Base-by-base conservation (phyloP, 2,113 vertebrate genomes). In the Cepphus grylle region DNA sequence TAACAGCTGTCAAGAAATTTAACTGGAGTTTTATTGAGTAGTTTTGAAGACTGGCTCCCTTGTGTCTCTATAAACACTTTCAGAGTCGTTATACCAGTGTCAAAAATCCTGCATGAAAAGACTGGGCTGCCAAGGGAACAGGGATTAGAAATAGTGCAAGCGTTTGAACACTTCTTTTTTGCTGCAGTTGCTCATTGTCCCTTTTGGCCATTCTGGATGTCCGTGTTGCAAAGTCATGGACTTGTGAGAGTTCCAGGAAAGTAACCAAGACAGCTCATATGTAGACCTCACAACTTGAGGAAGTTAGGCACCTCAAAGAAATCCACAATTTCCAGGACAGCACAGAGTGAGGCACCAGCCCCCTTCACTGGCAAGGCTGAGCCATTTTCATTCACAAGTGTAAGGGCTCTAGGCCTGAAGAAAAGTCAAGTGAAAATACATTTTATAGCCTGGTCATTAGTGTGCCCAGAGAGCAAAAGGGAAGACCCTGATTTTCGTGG, bases 1-100 rank as follows among this genome's bases (percentile, higher is more conserved):
- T 94, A 94, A 76, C 65, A 94, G 61, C 73, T 94, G 86, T 92
- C 91, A 91, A 78, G 77, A 91, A 91, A 85, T 79, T 84, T 87
- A 95, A 91, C 76, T 87, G 80, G 83, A 89, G 80, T 95, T 94
- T 18, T 53, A 32, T 72, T 53, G 84, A 77, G 45, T 58, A 73
- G 43, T 95, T 93, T 91, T 90, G 87, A 91, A 92, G 66, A 82
- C 40, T 52, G 40, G 3, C 22, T 95, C 86, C 83, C 88, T 85
- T 49, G 83, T 69, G 86, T 53, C 49, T 87, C 80, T 81, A 9
- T 56, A 69, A 91, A 69, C n/a, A 49, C 34, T 81, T 49, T 81
- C 30, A 32, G 12, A 76, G 65, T 84, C 55, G 34, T 84, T 79
- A 79, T 34, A 73, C 6, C 45, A 65, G 21, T 74, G 55, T 93